Base-by-base conservation (phyloP, 2,888 invertebrate genomes). In the Acleris cristana region DNA sequence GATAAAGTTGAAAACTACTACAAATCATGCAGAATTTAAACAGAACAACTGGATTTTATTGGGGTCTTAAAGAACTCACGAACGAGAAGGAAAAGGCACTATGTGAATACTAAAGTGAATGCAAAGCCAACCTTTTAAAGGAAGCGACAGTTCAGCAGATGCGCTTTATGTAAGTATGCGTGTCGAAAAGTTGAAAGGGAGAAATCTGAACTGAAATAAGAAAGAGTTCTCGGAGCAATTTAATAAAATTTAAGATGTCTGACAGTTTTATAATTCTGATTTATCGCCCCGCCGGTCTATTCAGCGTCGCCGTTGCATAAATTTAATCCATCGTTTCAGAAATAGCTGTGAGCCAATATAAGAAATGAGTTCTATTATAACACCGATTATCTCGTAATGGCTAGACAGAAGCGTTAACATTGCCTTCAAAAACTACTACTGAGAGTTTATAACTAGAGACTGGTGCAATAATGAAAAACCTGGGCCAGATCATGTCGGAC, bases 151-250 rank as follows among this genome's bases (percentile, higher is more conserved):
- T 40, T 40, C 10, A 51, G 19, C 51, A 40, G 44, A 44, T 53
- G 40, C 61, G 21, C 19, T 60, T 61, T 60, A 55, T 44, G 55
- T 26, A 26, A 26, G 7, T 40, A 19, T 44, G 44, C 26, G 19
- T 49, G 7, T 16, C 1, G 14, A 30, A 48, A 18, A 30, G 12
- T 30, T 16, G 48, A 61, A 55, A 30, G 40, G 10, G 55, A 30
- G 30, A 30, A 16, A 23, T 57, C 57, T 34, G 45, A 44, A 26
- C 14, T 53, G 18, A 21, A 63, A 63, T 55, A 49, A 55, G 21
- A 55, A 55, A 55, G 54, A 63, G 63, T 63, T 63, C 34, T 34
- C 55, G 12, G 21, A 34, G 55, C 30, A 49, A 63, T 63, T 54
- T 23, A 48, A 49, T 55, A 48, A 48, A 63, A 44, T 54, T 62